These are phyloP conservation scores for Intoshia linei DNA, from an alignment of 1,140 invertebrate genomes.

Conservation along the genomic window DNA sequence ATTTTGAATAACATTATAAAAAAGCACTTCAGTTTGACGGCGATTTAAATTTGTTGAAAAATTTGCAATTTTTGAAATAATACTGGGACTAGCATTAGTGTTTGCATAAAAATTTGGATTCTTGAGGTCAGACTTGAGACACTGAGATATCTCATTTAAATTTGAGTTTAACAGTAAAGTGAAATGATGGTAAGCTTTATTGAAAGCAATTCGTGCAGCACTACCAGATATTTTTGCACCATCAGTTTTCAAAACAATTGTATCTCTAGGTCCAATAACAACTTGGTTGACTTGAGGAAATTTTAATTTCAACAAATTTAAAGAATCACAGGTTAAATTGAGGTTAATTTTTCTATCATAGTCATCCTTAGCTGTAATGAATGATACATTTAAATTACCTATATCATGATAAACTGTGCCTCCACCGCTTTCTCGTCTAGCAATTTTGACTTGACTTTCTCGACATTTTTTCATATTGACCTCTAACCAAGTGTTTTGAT, in stretches of 20 bases:
- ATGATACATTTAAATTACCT: slow-evolving; percentile 63
- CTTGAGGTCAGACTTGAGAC: slow-evolving; percentile 17
- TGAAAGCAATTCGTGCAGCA: slow-evolving; percentile 47
- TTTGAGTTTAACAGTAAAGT: slow-evolving; percentile 53
- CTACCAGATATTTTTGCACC: slow-evolving; percentile 70
- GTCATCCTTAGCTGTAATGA: slow-evolving; percentile 39
- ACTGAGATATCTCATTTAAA: slow-evolving; percentile 29
- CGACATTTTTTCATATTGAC: slow-evolving; percentile 30
- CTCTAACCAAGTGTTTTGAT: slow-evolving; percentile 83
- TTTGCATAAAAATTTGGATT: slow-evolving; percentile 7
- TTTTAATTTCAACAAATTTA: slow-evolving; percentile 38
- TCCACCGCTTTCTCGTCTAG: slow-evolving; percentile 63
- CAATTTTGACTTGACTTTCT: slow-evolving; percentile 34
- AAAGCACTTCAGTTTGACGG: too few relatives aligned
- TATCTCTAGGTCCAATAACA: slow-evolving; percentile 41
- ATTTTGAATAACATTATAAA: too few relatives aligned
- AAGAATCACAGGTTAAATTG: slow-evolving; percentile 40
- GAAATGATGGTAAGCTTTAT: slow-evolving; percentile 65
- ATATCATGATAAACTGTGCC: slow-evolving; percentile 74
- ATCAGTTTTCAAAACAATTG: slow-evolving; percentile 44
- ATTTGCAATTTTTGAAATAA: too few relatives aligned
- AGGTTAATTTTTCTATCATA: slow-evolving; percentile 53
- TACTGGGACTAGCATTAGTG: too few relatives aligned
- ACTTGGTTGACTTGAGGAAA: slow-evolving; percentile 35
- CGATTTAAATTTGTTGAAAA: too few relatives aligned